Conservation (phyloP, 1,140 invertebrate genomes). For the Philaenus spumarius region DNA sequence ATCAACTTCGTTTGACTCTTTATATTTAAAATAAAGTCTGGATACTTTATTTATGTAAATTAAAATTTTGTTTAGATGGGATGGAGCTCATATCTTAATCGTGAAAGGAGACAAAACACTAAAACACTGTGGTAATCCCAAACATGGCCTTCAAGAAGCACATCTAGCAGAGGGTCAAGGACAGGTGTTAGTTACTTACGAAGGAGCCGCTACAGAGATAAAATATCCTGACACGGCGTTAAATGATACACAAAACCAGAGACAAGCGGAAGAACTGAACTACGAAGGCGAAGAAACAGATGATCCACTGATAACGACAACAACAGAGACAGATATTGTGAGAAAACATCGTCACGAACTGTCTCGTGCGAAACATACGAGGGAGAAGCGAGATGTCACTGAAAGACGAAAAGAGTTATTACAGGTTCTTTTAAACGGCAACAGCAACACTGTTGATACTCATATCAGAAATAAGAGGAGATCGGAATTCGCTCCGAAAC, state of each 20-base stretch:
- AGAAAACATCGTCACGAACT: slow-evolving; percentile 37
- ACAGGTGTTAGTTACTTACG: slow-evolving; percentile 60
- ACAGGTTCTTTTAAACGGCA: slow-evolving; percentile 1
- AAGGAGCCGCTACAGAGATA: slow-evolving; percentile 32
- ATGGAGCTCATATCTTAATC: slow-evolving; percentile 68
- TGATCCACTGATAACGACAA: background rate
- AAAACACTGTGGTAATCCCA: slow-evolving; percentile 65
- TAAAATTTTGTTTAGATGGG: slow-evolving; percentile 39
- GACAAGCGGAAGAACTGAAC: slow-evolving; percentile 32
- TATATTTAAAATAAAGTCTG: too few relatives aligned
- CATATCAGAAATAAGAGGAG: slow-evolving; percentile 4
- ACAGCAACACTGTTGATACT: background rate
- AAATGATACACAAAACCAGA: slow-evolving; percentile 35
- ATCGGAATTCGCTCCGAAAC: slow-evolving; percentile 41
- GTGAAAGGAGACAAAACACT: slow-evolving; percentile 68
- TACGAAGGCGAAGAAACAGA: slow-evolving; percentile 8
- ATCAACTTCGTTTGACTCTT: too few relatives aligned
- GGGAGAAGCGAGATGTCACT: background rate
- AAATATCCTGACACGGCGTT: slow-evolving; percentile 24
- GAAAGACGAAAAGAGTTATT: background rate
- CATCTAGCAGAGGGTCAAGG: slow-evolving; percentile 49
- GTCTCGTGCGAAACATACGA: slow-evolving; percentile 36
- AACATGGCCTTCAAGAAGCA: slow-evolving; percentile 34
- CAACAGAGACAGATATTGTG: background rate
- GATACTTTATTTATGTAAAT: too few relatives aligned